Percentiles rank a stretch among this genome's conserved stretches.
These are phyloP conservation scores for Oenanthe melanoleuca DNA, from an alignment of 2,113 vertebrate species.

Conservation along the genomic window DNA sequence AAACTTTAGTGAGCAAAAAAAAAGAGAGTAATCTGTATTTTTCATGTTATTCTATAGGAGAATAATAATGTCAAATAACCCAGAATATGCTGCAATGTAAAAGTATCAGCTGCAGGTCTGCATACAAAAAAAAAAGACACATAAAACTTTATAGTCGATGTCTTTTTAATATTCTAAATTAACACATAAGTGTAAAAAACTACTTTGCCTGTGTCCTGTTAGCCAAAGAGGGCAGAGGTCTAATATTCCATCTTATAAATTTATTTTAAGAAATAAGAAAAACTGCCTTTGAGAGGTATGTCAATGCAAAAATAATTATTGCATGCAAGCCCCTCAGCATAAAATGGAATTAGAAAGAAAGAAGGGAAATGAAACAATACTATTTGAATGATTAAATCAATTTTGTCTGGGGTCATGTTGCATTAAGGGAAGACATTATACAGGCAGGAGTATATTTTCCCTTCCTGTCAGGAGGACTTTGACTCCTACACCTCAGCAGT, in stretches of 20 bases:
- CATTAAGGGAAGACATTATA: neutral
- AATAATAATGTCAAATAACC: neutral
- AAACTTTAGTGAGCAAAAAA: neutral
- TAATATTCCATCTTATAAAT: neutral
- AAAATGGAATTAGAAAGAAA: conserved; percentile 25
- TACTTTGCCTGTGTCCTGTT: neutral
- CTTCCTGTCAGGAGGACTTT: neutral
- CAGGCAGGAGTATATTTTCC: neutral
- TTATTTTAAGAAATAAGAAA: conserved; percentile 20
- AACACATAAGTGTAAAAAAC: conserved; percentile 17
- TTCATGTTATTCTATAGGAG: neutral
- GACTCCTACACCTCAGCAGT: neutral
- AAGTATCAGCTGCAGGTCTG: neutral
- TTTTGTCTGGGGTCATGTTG: neutral
- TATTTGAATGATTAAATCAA: conserved; percentile 5
- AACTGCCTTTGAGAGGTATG: neutral
- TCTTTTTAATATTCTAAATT: conserved; percentile 38
- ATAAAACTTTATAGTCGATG: neutral
- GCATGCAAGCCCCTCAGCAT: neutral
- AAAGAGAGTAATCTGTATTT: neutral
- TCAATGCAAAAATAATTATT: conserved; percentile 10
- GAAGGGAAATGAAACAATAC: neutral
- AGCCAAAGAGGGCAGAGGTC: neutral
- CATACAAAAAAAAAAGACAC: neutral
- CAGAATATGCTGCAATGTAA: neutral